Conservation (phyloP, 2,113 vertebrate species). For the Proterorhinus semilunaris region DNA sequence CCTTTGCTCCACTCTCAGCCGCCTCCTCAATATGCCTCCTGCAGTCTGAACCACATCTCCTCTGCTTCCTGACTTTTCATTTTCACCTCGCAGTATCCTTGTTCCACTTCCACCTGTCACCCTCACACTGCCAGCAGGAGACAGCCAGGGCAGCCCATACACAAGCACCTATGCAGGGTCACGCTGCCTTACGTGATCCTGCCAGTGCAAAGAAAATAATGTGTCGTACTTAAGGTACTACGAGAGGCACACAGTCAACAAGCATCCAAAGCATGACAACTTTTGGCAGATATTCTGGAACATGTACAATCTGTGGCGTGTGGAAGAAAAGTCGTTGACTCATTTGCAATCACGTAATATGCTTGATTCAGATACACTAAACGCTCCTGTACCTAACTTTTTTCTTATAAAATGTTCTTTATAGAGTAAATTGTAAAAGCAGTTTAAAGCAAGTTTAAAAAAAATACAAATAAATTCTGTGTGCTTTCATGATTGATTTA, state of each 20-base stretch:
- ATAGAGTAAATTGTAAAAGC: no score
- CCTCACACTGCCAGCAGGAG: constrained; percentile 37
- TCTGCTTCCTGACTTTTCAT: constrained; percentile 34
- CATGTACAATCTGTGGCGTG: background rate
- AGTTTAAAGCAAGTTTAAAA: no score
- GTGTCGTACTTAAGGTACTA: background rate
- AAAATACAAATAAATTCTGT: no score
- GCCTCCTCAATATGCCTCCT: constrained; percentile 43
- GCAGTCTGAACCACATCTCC: constrained; percentile 33
- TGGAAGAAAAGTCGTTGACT: no score
- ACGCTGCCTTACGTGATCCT: constrained; percentile 11
- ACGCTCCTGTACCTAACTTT: no score
- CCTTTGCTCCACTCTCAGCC: constrained; percentile 22
- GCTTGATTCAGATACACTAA: no score
- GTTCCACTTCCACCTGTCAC: constrained; percentile 39
- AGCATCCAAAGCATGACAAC: background rate
- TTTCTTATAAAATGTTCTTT: no score
- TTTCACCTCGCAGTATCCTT: constrained; percentile 44
- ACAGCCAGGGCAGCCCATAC: constrained; percentile 8
- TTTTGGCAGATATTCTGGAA: background rate
- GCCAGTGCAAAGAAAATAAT: background rate
- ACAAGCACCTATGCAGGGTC: background rate
- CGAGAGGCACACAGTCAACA: background rate
- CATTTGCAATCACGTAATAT: no score
- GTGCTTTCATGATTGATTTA: no score